Evolutionary conservation across 2,888 invertebrate species (phyloP).

Genomic region (Mallateleia sp.): DNA sequence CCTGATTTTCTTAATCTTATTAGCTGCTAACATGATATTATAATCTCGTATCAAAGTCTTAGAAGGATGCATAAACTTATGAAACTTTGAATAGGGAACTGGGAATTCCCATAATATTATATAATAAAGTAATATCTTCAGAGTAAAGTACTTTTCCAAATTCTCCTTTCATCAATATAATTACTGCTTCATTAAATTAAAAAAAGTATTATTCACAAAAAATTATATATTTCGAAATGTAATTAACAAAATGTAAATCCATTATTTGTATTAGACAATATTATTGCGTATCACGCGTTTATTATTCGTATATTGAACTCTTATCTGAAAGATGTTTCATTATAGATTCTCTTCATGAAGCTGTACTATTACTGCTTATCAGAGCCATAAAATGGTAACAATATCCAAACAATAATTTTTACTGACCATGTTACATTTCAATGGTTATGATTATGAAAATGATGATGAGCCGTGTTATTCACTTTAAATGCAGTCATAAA

Average conservation of each 20-base stretch:
- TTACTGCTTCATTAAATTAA: too few relatives aligned
- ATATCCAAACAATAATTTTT: conserved; percentile 5
- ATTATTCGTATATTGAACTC: neutral
- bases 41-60: neutral
- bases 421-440: neutral
- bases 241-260: too few relatives aligned
- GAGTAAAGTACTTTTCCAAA: neutral
- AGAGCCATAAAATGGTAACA: neutral
- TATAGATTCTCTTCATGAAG: neutral
- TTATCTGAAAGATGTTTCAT: neutral
- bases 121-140: neutral
- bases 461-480: neutral
- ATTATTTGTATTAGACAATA: too few relatives aligned
- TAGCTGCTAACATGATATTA: neutral
- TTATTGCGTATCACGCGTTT: too few relatives aligned
- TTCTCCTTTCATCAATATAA: too few relatives aligned
- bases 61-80: neutral
- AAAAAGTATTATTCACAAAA: too few relatives aligned
- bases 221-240: too few relatives aligned
- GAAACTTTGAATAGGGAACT: neutral
- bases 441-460: conserved; percentile 8
- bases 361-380: neutral
- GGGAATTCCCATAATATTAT: neutral
- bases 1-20: neutral
- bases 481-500: conserved; percentile 3